Evolutionary conservation across 2,797 vertebrate species (phyloP), one percentile per base, ranked within the genome.

Genomic region (Enteromius paludinosus): DNA sequence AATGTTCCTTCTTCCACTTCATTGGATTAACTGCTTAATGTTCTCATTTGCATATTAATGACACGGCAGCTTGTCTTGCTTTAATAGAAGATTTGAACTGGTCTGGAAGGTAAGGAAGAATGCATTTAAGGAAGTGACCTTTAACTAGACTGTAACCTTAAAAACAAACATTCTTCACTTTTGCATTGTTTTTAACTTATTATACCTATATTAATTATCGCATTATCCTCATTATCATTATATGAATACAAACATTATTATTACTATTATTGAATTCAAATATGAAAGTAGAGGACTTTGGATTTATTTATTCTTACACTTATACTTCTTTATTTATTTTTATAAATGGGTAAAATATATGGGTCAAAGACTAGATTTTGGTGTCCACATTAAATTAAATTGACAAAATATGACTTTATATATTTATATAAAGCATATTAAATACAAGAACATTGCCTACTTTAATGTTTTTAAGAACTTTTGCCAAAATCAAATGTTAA

Each of bases 1-100:
- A 81, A 73, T 52, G 78, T 28, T 35, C 59, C 56, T 65, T 78
- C 45, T 84, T 85, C 83, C 84, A 76, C 72, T 56, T 65, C 54
- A 82, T 33, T 81, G 78, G 71, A 85, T 78, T 85, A 84, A 77
- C 47, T 25, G 73, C 75, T 84, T 87, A 86, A 79, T 78, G 45
- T 59, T 68, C 70, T 28, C 38, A 86, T 89, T 88, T 87, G 70
- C 88, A 90, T 85, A 85, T 65, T 83, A 87, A 89, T 88, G 77
- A 82, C 49, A 73, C 11, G 18, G 41, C 68, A 66, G 74, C 78
- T 78, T 81, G 73, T 84, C 66, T 65, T 17, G 23, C 20, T 71
- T 77, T 68, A 62, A 72, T 81, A 83, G 41, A 62, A 30, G 33
- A 62, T 28, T 14, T 66, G 41, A 23, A 71, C 43, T 14, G 33